phyloP scores from a whole-genome alignment of 2,797 vertebrate species.

The Phylloscopus collybita region DNA sequence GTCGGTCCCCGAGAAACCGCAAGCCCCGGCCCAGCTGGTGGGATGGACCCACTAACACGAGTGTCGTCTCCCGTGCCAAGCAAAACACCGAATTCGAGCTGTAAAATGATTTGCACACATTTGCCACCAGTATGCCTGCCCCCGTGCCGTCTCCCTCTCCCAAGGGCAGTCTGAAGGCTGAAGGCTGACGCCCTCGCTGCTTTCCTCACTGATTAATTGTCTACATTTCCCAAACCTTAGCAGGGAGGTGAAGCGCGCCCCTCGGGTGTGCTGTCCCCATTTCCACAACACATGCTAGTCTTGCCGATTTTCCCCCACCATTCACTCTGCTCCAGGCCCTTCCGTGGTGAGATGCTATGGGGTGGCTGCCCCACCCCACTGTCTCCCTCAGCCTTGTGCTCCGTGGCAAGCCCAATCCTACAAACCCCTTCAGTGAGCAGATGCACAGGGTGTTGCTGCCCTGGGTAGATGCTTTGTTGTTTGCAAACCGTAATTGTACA shows the following conservation, averaged over 20 bases:
- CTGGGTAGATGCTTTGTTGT: fast-evolving
- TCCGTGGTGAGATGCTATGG: fast-evolving
- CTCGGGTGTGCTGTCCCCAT: fast-evolving
- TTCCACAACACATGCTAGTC: neutral
- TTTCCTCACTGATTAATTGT: neutral
- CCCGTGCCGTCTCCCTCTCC: neutral
- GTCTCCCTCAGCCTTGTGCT: fast-evolving
- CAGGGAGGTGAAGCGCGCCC: fast-evolving
- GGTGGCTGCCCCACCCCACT: fast-evolving
- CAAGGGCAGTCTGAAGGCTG: neutral
- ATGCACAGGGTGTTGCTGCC: neutral
- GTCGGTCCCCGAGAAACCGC: fast-evolving
- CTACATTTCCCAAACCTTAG: neutral
- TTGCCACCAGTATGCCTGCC: neutral
- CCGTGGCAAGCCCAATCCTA: fast-evolving
- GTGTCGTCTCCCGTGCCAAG: neutral
- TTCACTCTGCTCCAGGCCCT: neutral
- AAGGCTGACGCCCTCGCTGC: neutral
- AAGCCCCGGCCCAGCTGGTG: fast-evolving
- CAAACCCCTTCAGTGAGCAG: neutral
- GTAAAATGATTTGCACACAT: neutral
- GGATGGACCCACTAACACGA: fast-evolving
- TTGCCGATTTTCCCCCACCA: fast-evolving
- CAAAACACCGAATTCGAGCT: neutral
- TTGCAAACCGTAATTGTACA: neutral